A percentile compares a stretch with the other conserved stretches of the same genome.
Conservation (phyloP, 2,888 invertebrate genomes). For the Rhabditoides inermis region DNA sequence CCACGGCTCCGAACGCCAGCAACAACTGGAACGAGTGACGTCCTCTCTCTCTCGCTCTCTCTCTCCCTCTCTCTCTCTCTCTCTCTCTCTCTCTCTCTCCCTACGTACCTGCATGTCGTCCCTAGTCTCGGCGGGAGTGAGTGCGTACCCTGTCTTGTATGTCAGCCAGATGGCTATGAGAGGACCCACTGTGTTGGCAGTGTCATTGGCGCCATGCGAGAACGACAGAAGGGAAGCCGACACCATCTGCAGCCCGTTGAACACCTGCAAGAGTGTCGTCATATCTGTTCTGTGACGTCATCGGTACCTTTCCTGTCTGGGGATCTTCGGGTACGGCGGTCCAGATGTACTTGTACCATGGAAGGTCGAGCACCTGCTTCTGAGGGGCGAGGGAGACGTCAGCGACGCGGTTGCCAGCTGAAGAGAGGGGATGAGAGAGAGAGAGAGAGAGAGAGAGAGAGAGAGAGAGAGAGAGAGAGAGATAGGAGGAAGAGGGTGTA, state of each 20-base stretch:
- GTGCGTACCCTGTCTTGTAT: slow-evolving; percentile 32
- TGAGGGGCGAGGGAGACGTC: not conserved
- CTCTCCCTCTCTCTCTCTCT: no score
- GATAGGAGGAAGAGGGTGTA: not conserved
- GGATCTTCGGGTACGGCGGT: slow-evolving; percentile 27
- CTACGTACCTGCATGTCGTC: slow-evolving; percentile 22
- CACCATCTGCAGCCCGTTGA: slow-evolving; percentile 75
- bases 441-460: not conserved
- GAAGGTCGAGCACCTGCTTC: slow-evolving; percentile 7
- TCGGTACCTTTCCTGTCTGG: slow-evolving; percentile 19
- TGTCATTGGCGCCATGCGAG: slow-evolving; percentile 83
- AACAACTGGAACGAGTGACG: slow-evolving; percentile 12
- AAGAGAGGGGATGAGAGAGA: not conserved
- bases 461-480: not conserved
- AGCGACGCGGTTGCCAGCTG: not conserved
- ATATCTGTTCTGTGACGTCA: not conserved
- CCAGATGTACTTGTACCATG: slow-evolving; percentile 33
- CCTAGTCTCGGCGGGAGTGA: slow-evolving; percentile 29
- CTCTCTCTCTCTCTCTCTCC: not conserved
- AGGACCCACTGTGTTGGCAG: slow-evolving; percentile 42
- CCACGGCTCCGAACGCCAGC: slow-evolving; percentile 27
- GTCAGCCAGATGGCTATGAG: slow-evolving; percentile 37
- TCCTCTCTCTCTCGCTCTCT: no score
- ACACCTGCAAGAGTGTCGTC: slow-evolving; percentile 13
- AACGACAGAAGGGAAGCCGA: slow-evolving; percentile 95